Evolutionary conservation across 1,140 invertebrate species (phyloP).

Genomic region (Micrasema minimum): DNA sequence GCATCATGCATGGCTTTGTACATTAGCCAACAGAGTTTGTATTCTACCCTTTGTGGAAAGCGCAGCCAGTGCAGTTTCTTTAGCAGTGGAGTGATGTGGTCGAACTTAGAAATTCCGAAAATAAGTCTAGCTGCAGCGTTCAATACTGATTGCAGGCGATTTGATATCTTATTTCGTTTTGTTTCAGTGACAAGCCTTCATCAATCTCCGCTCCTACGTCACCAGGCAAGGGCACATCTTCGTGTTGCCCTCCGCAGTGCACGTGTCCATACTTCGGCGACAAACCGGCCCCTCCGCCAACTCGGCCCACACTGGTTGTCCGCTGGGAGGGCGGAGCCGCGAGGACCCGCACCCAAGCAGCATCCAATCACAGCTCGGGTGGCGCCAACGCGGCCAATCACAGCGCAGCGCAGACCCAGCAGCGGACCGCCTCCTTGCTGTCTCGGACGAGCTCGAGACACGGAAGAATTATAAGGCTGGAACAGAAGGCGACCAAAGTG

Average conservation of each 20-base stretch:
- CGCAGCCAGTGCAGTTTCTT: too few species aligned
- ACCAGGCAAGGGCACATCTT: constrained; percentile 56
- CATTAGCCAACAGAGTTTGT: too few species aligned
- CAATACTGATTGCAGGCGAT: too few species aligned
- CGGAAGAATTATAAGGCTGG: constrained; percentile 82
- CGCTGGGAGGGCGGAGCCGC: constrained; percentile 39
- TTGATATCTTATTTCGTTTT: too few species aligned
- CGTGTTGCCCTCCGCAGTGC: constrained; percentile 74
- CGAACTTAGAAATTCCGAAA: too few species aligned
- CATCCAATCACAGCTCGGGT: constrained; percentile 14
- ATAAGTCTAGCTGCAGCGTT: too few species aligned
- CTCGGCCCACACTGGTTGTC: constrained; percentile 49
- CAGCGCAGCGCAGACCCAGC: constrained; percentile 54
- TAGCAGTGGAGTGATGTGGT: too few species aligned
- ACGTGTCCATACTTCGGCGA: constrained; percentile 83
- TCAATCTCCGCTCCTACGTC: constrained; percentile 38
- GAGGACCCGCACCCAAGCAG: constrained; percentile 18
- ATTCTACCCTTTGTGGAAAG: too few species aligned
- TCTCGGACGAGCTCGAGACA: constrained; percentile 83
- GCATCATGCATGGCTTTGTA: too few species aligned
- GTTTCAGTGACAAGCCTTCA: constrained; percentile 47
- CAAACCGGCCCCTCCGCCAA: constrained; percentile 63
- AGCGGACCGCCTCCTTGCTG: constrained; percentile 72
- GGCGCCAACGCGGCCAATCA: constrained; percentile 54
- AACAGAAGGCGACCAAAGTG: constrained; percentile 95